phyloP scores from a whole-genome alignment of 2,888 invertebrate species.

The Toxonevra muliebris region DNA sequence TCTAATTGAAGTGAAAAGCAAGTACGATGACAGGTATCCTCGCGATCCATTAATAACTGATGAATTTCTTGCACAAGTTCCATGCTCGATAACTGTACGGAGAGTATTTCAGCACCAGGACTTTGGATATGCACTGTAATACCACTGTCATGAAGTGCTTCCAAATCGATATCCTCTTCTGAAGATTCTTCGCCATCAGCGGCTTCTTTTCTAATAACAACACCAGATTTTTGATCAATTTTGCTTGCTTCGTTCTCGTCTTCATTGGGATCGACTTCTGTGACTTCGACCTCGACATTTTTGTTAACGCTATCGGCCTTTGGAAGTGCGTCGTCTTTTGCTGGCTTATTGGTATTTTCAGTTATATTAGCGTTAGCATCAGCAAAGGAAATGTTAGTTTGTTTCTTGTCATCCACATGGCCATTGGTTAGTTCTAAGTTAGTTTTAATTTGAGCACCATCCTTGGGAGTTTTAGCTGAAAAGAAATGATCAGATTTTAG shows the following conservation, averaged over 20 bases:
- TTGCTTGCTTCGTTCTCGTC: slow-evolving; percentile 29
- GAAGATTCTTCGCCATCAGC: slow-evolving; percentile 44
- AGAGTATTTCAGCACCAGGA: slow-evolving; percentile 90
- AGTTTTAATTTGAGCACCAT: slow-evolving; percentile 13
- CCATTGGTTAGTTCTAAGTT: slow-evolving; percentile 50
- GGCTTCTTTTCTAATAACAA: slow-evolving; percentile 25
- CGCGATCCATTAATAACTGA: slow-evolving; percentile 96
- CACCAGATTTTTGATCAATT: slow-evolving; percentile 16
- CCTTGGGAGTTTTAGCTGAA: slow-evolving; percentile 27
- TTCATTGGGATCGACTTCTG: slow-evolving; percentile 12
- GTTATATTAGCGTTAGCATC: slow-evolving; percentile 51
- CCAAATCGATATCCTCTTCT: slow-evolving; percentile 66
- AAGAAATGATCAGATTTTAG: slow-evolving; percentile 35
- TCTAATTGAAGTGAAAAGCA: slow-evolving; percentile 97
- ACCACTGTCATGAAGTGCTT: slow-evolving; percentile 89
- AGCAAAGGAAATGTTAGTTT: slow-evolving; percentile 24
- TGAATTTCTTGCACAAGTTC: slow-evolving; percentile 98
- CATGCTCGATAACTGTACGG: slow-evolving; percentile 97
- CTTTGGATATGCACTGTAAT: slow-evolving; percentile 94
- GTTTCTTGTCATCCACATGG: slow-evolving; percentile 38
- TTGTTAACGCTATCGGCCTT: slow-evolving; percentile 13
- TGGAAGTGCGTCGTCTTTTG: too few relatives aligned
- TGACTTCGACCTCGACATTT: slow-evolving; percentile 21
- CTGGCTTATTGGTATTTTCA: background rate
- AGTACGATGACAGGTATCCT: slow-evolving; percentile 98